Evolutionary conservation across 2,113 vertebrate species (phyloP).

Genomic region (Lepus europaeus): DNA sequence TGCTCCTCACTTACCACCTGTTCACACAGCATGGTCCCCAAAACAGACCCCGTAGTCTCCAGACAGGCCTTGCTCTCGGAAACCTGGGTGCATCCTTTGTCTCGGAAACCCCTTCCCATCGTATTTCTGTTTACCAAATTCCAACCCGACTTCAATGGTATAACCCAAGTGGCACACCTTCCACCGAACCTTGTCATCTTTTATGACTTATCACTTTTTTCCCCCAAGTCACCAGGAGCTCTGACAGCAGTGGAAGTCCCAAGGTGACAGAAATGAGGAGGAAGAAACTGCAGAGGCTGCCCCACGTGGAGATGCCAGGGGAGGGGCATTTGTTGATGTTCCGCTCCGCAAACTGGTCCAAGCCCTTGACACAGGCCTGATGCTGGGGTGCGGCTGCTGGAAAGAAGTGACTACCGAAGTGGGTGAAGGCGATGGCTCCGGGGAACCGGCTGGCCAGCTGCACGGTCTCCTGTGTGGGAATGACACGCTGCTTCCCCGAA

Average conservation of each 20-base stretch:
- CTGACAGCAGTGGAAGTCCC: too few relatives aligned
- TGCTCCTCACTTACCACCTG: neutral
- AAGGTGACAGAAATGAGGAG: too few relatives aligned
- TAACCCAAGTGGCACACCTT: neutral
- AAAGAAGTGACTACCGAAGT: constrained; percentile 95
- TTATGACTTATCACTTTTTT: neutral
- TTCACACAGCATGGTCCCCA: neutral
- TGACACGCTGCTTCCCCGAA: constrained; percentile 93
- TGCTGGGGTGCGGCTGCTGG: constrained; percentile 91
- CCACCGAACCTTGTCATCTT: neutral
- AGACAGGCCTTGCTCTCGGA: neutral
- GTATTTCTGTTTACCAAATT: neutral
- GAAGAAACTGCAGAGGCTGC: too few relatives aligned
- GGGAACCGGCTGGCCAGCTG: constrained; percentile 90
- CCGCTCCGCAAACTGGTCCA: constrained; percentile 90
- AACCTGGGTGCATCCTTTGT: neutral
- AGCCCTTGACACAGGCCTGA: constrained; percentile 92
- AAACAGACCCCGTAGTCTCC: neutral
- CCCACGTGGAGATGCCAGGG: too few relatives aligned
- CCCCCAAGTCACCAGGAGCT: too few relatives aligned
- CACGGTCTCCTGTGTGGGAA: constrained; percentile 91
- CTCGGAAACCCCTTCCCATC: constrained; percentile 6
- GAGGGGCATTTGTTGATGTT: neutral
- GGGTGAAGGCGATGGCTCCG: constrained; percentile 88
- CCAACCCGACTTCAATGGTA: neutral